Percentiles rank a stretch among this genome's conserved stretches.
These are phyloP conservation scores for Pachyrhynchus sulphureomaculatus DNA, from an alignment of 1,140 invertebrate genomes.

Conservation along the genomic window DNA sequence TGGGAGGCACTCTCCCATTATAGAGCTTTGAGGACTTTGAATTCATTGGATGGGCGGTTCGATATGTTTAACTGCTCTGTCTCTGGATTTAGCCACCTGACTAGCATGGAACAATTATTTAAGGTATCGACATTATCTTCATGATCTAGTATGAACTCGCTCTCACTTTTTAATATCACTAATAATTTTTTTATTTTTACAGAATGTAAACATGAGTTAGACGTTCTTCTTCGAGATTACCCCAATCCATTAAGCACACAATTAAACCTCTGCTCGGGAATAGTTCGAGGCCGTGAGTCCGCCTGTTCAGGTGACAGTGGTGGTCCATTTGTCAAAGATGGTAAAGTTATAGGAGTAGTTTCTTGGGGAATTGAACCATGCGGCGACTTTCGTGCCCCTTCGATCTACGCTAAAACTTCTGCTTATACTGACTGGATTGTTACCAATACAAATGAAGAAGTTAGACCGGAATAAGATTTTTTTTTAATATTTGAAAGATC, in stretches of 20 bases:
- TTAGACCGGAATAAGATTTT: slow-evolving; percentile 5
- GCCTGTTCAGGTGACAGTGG: slow-evolving; percentile 23
- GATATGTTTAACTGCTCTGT: too few species aligned
- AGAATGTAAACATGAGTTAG: slow-evolving; percentile 3
- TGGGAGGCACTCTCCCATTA: too few species aligned
- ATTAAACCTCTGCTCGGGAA: slow-evolving; percentile 20
- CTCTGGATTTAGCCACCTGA: too few species aligned
- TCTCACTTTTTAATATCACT: background rate
- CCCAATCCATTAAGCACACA: slow-evolving; percentile 44
- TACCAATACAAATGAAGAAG: slow-evolving; percentile 5
- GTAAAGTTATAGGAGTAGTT: slow-evolving; percentile 64
- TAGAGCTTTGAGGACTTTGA: too few species aligned
- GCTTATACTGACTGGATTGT: slow-evolving; percentile 25
- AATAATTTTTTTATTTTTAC: background rate
- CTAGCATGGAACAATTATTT: too few species aligned
- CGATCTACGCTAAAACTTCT: slow-evolving; percentile 69
- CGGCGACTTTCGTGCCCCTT: slow-evolving; percentile 61
- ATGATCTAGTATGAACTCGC: background rate
- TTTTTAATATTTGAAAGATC: too few species aligned
- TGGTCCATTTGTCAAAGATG: slow-evolving; percentile 48
- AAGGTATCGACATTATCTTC: too few species aligned
- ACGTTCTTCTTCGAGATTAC: background rate
- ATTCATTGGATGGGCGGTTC: too few species aligned
- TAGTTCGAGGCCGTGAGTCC: slow-evolving; percentile 3
- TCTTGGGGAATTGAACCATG: slow-evolving; percentile 76